Evolutionary conservation across 2,797 vertebrate genomes (phyloP).

Genomic region (Coregonus ussuriensis): DNA sequence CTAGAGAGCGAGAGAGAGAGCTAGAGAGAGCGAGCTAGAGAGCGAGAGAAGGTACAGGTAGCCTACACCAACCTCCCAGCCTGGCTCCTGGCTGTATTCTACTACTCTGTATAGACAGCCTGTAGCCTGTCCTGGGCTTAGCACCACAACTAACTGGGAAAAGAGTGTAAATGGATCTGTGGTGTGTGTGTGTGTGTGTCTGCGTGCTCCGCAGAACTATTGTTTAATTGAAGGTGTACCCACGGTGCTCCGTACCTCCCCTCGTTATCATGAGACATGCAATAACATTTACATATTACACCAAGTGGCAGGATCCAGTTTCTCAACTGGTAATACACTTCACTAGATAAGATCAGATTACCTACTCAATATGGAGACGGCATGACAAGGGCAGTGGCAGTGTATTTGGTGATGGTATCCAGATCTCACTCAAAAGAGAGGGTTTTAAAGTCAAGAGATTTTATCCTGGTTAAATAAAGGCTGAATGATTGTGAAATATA

Average conservation of each 20-base stretch:
- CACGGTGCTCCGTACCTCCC: not conserved
- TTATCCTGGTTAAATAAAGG: not conserved
- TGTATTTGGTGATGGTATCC: not conserved
- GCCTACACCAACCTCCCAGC: too few relatives aligned
- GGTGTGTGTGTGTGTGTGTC: not conserved
- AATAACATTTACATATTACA: constrained; percentile 17
- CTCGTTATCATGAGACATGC: constrained; percentile 15
- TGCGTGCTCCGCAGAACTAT: not conserved
- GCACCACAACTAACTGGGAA: constrained; percentile 11
- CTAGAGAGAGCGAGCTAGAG: not conserved
- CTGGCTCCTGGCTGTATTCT: not conserved
- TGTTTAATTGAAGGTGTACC: constrained; percentile 36
- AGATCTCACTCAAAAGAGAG: not conserved
- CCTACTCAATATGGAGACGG: not conserved
- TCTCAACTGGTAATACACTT: not conserved
- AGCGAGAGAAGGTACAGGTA: not conserved
- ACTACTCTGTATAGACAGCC: not conserved
- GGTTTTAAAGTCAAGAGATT: not conserved
- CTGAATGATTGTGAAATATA: too few relatives aligned
- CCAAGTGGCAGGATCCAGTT: constrained; percentile 23
- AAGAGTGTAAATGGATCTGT: constrained; percentile 26
- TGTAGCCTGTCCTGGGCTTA: not conserved
- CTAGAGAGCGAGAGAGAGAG: not conserved
- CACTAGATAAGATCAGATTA: not conserved
- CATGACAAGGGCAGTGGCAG: not conserved